A percentile compares a stretch with the other conserved stretches of the same genome.
phyloP scores from a whole-genome alignment of 2,888 invertebrate species.

The Apoda limacodes region DNA sequence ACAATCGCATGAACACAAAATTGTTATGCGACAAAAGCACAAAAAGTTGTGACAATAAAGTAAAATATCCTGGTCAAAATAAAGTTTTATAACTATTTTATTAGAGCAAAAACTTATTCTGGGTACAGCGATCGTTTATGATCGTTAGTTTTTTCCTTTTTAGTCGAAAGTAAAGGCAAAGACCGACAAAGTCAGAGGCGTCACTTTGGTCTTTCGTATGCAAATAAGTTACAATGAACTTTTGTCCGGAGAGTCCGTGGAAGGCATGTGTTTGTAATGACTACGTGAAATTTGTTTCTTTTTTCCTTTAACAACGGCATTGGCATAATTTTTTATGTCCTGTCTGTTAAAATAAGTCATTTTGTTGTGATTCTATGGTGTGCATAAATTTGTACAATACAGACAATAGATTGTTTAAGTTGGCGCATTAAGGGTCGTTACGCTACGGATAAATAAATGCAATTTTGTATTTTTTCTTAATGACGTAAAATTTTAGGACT shows the following conservation, averaged over 20 bases:
- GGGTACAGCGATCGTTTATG: conserved; percentile 41
- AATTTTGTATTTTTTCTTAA: background rate
- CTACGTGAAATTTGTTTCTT: conserved; percentile 31
- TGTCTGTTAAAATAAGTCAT: too few relatives aligned
- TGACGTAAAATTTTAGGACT: background rate
- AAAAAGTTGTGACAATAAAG: too few relatives aligned
- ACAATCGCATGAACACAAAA: too few relatives aligned
- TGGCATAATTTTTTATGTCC: too few relatives aligned
- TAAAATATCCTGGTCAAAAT: too few relatives aligned
- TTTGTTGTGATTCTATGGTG: too few relatives aligned
- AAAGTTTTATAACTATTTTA: conserved; percentile 41
- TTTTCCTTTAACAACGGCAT: too few relatives aligned
- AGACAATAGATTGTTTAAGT: background rate
- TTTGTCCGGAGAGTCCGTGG: conserved; percentile 38
- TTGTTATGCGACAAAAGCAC: too few relatives aligned
- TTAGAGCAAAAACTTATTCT: conserved; percentile 57
- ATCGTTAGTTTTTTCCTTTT: conserved; percentile 42
- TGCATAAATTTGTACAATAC: background rate
- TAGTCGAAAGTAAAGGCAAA: conserved; percentile 44
- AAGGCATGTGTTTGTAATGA: conserved; percentile 40
- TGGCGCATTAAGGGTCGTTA: background rate
- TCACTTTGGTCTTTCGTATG: conserved; percentile 53
- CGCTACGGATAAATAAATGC: background rate
- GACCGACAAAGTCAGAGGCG: conserved; percentile 47
- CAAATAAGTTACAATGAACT: conserved; percentile 61